These are phyloP conservation scores for Crypturellus undulatus DNA, from an alignment of 2,113 vertebrate genomes.

Conservation along the genomic window DNA sequence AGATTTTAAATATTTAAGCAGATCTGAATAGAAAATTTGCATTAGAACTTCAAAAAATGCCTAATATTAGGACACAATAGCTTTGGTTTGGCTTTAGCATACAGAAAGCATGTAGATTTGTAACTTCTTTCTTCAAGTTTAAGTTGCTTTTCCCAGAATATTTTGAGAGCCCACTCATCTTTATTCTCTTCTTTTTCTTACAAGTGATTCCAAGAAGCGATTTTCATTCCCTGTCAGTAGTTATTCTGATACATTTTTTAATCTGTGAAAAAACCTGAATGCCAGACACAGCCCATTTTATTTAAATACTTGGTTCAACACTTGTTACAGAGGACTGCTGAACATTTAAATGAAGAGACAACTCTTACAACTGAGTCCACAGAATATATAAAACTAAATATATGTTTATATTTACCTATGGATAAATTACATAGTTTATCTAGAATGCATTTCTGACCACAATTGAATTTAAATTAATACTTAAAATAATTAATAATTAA, in stretches of 20 bases:
- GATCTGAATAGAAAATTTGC: not conserved
- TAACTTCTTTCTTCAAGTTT: not conserved
- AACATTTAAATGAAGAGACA: not conserved
- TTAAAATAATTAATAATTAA: too few relatives aligned
- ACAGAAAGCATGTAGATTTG: rapidly evolving
- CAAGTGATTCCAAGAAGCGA: not conserved
- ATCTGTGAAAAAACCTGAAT: not conserved
- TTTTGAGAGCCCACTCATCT: not conserved
- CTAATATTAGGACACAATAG: not conserved
- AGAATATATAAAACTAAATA: not conserved
- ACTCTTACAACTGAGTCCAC: not conserved
- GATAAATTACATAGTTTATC: not conserved
- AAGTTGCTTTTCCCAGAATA: not conserved
- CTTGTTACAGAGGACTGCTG: not conserved
- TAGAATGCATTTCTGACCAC: not conserved
- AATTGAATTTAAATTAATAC: not conserved
- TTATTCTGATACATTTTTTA: not conserved
- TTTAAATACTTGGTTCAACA: not conserved
- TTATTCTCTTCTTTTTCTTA: not conserved
- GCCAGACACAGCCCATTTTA: not conserved
- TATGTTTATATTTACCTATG: not conserved
- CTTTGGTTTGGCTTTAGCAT: not conserved
- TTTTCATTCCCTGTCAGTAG: not conserved
- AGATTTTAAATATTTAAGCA: not conserved
- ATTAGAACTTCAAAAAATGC: not conserved